phyloP scores from a whole-genome alignment of 2,888 invertebrate genomes.

The Meliscaeva auricollis region DNA sequence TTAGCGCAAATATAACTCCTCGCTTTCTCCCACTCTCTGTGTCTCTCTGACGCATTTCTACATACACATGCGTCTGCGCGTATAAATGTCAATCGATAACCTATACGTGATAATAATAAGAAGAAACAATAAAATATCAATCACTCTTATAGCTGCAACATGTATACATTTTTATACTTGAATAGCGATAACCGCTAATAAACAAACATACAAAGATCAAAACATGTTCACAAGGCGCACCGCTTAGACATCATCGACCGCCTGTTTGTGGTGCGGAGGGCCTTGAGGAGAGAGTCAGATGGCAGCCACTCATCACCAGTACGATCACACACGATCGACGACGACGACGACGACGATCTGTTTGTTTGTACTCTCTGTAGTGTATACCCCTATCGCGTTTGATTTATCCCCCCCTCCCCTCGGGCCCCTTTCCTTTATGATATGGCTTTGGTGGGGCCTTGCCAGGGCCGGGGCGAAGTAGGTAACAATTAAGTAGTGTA shows the following conservation, averaged over 20 bases:
- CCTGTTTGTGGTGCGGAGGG: constrained; percentile 11
- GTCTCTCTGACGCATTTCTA: constrained; percentile 34
- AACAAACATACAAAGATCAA: constrained; percentile 50
- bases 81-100: constrained; percentile 68
- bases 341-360: too few relatives aligned
- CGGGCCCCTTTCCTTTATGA: background rate
- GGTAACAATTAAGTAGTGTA: constrained; percentile 69
- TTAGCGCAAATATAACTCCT: too few relatives aligned
- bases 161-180: constrained; percentile 12
- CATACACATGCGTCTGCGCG: constrained; percentile 60
- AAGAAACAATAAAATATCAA: constrained; percentile 72
- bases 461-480: constrained; percentile 47
- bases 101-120: constrained; percentile 64
- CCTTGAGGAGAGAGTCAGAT: constrained; percentile 63
- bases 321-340: constrained; percentile 50
- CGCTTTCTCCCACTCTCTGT: constrained; percentile 3
- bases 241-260: constrained; percentile 15
- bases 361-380: constrained; percentile 53
- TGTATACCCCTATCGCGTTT: constrained; percentile 45
- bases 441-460: background rate
- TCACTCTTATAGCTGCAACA: constrained; percentile 45
- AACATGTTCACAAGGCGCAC: constrained; percentile 54
- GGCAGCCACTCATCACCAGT: constrained; percentile 66
- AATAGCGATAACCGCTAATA: constrained; percentile 66
- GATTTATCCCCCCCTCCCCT: constrained; percentile 11